These are phyloP conservation scores for Ancistrus triradiatus DNA, from an alignment of 2,113 vertebrate species.

Conservation along the genomic window DNA sequence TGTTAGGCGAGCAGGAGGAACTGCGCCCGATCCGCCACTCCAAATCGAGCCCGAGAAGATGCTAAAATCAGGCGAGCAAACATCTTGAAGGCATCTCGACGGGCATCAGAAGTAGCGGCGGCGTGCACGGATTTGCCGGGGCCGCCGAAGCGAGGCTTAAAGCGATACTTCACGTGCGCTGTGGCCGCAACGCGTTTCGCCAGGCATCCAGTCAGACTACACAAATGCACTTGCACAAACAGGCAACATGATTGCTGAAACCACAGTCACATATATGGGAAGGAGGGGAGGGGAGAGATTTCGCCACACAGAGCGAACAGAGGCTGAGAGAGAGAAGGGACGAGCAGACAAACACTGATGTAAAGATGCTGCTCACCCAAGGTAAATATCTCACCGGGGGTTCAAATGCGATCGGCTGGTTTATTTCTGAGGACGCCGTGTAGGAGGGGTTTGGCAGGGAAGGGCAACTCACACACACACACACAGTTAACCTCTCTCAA, in stretches of 20 bases:
- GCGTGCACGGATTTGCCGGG: conserved; percentile 65
- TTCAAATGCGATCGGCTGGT: conserved; percentile 71
- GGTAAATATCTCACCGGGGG: conserved; percentile 65
- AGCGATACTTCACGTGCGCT: conserved; percentile 53
- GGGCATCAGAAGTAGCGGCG: conserved; percentile 51
- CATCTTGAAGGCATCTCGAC: conserved; percentile 72
- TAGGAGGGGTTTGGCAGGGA: conserved; percentile 76
- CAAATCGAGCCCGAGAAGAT: conserved; percentile 44
- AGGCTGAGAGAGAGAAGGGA: conserved; percentile 40
- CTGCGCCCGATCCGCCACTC: conserved; percentile 59
- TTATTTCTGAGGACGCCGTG: conserved; percentile 67
- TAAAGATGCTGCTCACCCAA: conserved; percentile 50
- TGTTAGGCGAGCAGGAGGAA: conserved; percentile 58
- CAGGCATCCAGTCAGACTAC: conserved; percentile 30
- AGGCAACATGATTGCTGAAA: conserved; percentile 46
- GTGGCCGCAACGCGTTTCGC: conserved; percentile 26
- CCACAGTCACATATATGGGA: conserved; percentile 34
- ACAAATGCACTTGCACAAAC: conserved; percentile 49
- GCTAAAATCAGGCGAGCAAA: conserved; percentile 53
- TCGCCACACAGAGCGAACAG: conserved; percentile 44
- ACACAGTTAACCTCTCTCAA: not conserved
- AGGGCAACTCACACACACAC: conserved; percentile 46
- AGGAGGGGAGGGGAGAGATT: conserved; percentile 22
- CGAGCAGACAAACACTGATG: conserved; percentile 42
- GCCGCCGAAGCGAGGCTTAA: conserved; percentile 54